Evolutionary conservation across 2,113 vertebrate genomes (phyloP).

Genomic region (Lophura nycthemera): DNA sequence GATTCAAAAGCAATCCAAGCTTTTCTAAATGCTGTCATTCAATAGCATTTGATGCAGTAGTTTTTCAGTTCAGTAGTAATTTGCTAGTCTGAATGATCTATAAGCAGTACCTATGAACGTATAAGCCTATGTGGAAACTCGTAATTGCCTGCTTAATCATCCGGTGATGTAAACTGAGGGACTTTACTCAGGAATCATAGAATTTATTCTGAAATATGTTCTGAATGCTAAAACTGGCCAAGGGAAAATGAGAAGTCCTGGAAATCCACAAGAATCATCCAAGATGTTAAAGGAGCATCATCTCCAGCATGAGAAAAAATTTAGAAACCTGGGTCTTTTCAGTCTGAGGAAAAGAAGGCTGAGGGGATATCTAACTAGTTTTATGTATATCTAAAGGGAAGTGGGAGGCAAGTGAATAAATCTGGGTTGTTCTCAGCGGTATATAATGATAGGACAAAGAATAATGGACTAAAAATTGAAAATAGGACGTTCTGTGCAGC

Average conservation of each 20-base stretch:
- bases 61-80: neutral
- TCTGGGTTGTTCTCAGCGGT: too few relatives aligned
- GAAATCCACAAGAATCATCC: neutral
- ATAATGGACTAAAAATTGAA: too few relatives aligned
- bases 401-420: too few relatives aligned
- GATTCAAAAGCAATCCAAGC: neutral
- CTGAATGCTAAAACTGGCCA: neutral
- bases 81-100: too few relatives aligned
- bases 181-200: neutral
- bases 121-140: neutral
- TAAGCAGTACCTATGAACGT: neutral
- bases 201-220: neutral
- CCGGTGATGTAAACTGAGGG: neutral
- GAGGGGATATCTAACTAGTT: too few relatives aligned
- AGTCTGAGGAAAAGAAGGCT: too few relatives aligned
- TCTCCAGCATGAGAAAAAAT: too few relatives aligned
- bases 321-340: too few relatives aligned
- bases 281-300: too few relatives aligned
- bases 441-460: too few relatives aligned
- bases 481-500: too few relatives aligned
- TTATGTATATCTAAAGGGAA: too few relatives aligned
- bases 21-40: neutral
- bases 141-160: neutral
- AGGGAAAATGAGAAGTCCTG: neutral
- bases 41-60: neutral